Conservation (phyloP, 2,888 invertebrate genomes). For the Coelopa pilipes region DNA sequence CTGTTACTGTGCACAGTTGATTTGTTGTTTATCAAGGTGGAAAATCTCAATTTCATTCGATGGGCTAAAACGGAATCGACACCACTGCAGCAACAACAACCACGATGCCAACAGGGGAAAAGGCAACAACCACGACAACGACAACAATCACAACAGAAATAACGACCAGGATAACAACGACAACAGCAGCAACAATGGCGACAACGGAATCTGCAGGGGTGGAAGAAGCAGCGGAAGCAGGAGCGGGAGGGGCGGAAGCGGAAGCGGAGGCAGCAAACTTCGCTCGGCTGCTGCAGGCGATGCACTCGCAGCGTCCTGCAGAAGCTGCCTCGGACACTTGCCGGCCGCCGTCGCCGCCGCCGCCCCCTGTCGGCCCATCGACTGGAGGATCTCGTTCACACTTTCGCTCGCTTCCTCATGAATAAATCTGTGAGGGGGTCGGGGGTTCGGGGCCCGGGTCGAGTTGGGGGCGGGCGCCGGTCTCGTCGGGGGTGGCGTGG, state of each 20-base stretch:
- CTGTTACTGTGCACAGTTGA: conserved; percentile 39
- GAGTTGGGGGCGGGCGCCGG: too few species aligned
- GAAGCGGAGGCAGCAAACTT: conserved; percentile 12
- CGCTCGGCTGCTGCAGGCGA: not conserved
- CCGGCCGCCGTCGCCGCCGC: not conserved
- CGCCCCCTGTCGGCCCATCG: not conserved
- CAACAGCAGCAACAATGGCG: not conserved
- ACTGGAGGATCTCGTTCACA: not conserved
- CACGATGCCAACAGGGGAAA: not conserved
- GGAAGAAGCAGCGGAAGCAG: not conserved
- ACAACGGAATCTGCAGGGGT: not conserved
- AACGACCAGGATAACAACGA: not conserved
- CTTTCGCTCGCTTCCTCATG: too few species aligned
- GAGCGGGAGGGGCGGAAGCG: not conserved
- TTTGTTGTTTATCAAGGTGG: conserved; percentile 46
- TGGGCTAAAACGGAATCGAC: not conserved
- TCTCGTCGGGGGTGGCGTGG: too few species aligned
- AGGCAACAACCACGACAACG: not conserved
- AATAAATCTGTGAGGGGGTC: too few species aligned
- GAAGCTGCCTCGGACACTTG: not conserved
- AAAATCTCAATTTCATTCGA: conserved; percentile 45
- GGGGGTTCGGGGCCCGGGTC: too few species aligned
- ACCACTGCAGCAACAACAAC: not conserved
- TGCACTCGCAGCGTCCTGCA: too few species aligned
- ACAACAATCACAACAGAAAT: not conserved